Base-by-base conservation (phyloP, 2,113 vertebrate genomes). In the Ranitomeya variabilis region DNA sequence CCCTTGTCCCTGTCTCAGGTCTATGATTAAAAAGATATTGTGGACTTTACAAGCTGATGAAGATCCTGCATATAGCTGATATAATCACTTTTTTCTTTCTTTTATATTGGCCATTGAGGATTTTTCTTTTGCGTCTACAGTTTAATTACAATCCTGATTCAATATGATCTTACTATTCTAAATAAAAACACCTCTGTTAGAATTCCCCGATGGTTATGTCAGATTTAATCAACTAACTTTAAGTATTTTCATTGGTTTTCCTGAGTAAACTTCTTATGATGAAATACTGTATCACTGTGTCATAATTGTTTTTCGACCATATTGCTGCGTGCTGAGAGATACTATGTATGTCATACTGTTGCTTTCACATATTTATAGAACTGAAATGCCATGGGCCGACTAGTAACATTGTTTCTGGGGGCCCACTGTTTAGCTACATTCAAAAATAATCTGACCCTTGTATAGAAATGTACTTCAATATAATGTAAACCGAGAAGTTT, bases 131-230 rank as follows among this genome's bases (percentile, higher is more conserved):
- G 89, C 93, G 90, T 91, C 93, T 94, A 86, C 83, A 87, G 92
- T 94, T 94, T 94, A 94, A 93, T 92, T 93, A 91, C 94, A 93
- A 91, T 52, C 55, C 78, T 13, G 87, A 93, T 90, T 85, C 89
- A 86, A 83, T 91, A 90, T 89, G 90, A 64, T 16, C 84, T 91
- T 89, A 88, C 86, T 81, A 90, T 90, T 60, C 89, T n/a, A 89
- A 89, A 79, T 86, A 91, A 90, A 90, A 91, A 89, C 64, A 1
- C 89, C 6, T n/a, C n/a, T n/a, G 21, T 80, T 87, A 73, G 84
- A 89, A 88, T 57, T 90, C 79, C 85, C 92, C 13, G 1, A 67
- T 73, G 90, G 91, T 85, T 87, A 85, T 71, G 89, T 57, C 62
- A 85, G 60, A 57, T 89, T 91, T 90, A 90, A 80, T 81, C 89